A percentile compares a stretch with the other conserved stretches of the same genome.
Evolutionary conservation across 64 coral and sea anemone species (phyloP).

Genomic region (Catalaphyllia jardinei): DNA sequence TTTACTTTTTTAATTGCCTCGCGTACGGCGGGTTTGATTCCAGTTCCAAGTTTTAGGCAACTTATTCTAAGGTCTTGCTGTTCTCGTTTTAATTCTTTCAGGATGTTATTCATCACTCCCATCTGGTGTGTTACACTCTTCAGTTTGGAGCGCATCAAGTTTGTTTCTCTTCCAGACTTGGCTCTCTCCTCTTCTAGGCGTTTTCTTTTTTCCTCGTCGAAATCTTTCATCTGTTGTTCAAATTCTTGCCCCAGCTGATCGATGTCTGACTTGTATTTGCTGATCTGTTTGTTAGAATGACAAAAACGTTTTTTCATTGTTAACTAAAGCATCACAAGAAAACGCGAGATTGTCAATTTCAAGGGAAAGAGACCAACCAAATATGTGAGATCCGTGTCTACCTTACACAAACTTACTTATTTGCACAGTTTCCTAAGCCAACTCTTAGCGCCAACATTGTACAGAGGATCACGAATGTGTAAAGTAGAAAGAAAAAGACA

Average conservation of each 20-base stretch:
- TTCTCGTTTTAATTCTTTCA: constrained; percentile 68
- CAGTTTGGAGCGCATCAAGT: constrained; percentile 10
- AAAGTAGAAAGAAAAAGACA: background rate
- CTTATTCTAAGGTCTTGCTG: constrained; percentile 78
- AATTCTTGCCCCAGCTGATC: constrained; percentile 27
- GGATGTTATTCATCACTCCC: constrained; percentile 24
- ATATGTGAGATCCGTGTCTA: too few species aligned
- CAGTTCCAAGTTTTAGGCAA: constrained; percentile 71
- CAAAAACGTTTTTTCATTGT: background rate
- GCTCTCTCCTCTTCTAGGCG: constrained; percentile 36
- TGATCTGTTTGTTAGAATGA: constrained; percentile 32
- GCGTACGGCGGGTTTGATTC: constrained; percentile 71
- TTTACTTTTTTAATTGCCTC: constrained; percentile 68
- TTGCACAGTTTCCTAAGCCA: too few species aligned
- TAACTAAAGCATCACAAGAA: too few species aligned
- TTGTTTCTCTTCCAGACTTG: background rate
- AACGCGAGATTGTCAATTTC: too few species aligned
- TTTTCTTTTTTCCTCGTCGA: constrained; percentile 33
- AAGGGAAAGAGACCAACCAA: too few species aligned
- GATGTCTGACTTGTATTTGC: constrained; percentile 46
- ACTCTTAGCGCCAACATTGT: too few species aligned
- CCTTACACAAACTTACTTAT: too few species aligned
- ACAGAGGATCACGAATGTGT: too few species aligned
- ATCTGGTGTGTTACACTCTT: constrained; percentile 15
- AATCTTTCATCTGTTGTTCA: constrained; percentile 29